A percentile compares a stretch with the other conserved stretches of the same genome.
Conservation (phyloP, 2,888 invertebrate genomes). For the Cataglyphis altisquamis region DNA sequence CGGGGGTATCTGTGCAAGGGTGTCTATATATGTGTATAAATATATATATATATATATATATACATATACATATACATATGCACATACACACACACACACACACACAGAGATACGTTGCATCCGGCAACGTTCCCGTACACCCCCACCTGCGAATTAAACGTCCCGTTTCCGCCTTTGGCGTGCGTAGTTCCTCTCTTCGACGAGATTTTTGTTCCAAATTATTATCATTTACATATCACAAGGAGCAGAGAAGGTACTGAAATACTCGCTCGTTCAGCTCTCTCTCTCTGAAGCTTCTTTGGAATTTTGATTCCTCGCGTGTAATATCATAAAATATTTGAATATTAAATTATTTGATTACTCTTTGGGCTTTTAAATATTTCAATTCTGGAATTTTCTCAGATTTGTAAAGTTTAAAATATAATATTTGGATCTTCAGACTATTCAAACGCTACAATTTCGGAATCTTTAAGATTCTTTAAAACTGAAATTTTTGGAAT, state of each 20-base stretch:
- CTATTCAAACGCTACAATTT: too few relatives aligned
- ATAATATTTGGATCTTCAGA: background rate
- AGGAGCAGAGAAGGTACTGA: background rate
- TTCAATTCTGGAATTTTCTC: background rate
- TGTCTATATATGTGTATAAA: background rate
- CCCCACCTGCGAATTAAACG: slow-evolving; percentile 12
- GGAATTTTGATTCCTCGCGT: background rate
- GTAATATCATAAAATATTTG: background rate
- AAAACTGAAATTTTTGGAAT: background rate
- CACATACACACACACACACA: too few relatives aligned
- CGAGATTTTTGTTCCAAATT: background rate
- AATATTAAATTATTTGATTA: background rate
- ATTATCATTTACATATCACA: slow-evolving; percentile 2
- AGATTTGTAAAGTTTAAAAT: background rate
- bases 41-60: background rate
- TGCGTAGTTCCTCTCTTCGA: background rate
- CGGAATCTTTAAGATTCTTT: background rate
- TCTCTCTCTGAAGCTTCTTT: background rate
- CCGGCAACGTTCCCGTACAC: background rate
- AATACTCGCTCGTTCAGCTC: background rate
- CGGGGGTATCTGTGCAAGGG: background rate
- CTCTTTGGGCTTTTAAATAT: background rate
- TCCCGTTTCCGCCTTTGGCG: slow-evolving; percentile 1
- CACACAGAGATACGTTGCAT: too few relatives aligned
- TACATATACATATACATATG: too few relatives aligned